phyloP scores from a whole-genome alignment of 2,797 vertebrate genomes.

The Sciurus vulgaris region DNA sequence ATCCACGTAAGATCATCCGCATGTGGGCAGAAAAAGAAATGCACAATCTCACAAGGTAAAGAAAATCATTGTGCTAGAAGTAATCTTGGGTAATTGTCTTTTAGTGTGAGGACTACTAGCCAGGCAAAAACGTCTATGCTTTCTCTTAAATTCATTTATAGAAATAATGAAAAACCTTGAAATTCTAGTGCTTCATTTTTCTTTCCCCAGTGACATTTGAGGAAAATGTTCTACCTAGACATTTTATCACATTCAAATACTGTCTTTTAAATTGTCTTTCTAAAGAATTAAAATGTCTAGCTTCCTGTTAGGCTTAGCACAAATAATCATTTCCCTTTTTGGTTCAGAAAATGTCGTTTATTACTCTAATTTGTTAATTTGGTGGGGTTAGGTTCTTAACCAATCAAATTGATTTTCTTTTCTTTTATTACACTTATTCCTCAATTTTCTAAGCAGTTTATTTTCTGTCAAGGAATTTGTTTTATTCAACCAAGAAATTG shows the following conservation, averaged over 20 bases:
- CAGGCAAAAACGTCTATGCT: constrained; percentile 4
- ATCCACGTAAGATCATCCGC: constrained; percentile 97
- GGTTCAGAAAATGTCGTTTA: constrained; percentile 26
- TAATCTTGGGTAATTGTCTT: constrained; percentile 17
- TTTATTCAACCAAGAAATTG: constrained; percentile 48
- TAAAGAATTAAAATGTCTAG: not conserved
- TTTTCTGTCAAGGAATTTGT: constrained; percentile 40
- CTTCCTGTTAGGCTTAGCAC: not conserved
- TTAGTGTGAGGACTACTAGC: constrained; percentile 1
- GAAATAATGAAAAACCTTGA: constrained; percentile 28
- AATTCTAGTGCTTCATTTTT: constrained; percentile 44
- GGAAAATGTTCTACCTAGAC: constrained; percentile 42
- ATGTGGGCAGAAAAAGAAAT: constrained; percentile 99
- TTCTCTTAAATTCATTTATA: constrained; percentile 25
- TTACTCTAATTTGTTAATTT: constrained; percentile 50
- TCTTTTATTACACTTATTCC: not conserved
- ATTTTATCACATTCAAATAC: not conserved
- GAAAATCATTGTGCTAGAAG: constrained; percentile 10
- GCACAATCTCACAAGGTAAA: constrained; percentile 96
- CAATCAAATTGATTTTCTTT: constrained; percentile 55
- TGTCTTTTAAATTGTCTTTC: constrained; percentile 16
- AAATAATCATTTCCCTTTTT: constrained; percentile 16
- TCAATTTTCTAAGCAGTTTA: constrained; percentile 33
- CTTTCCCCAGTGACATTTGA: constrained; percentile 22
- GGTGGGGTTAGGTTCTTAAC: not conserved